Conservation (phyloP, 35 echinoderm and acorn worm species). For the Ophioderma brevispina region DNA sequence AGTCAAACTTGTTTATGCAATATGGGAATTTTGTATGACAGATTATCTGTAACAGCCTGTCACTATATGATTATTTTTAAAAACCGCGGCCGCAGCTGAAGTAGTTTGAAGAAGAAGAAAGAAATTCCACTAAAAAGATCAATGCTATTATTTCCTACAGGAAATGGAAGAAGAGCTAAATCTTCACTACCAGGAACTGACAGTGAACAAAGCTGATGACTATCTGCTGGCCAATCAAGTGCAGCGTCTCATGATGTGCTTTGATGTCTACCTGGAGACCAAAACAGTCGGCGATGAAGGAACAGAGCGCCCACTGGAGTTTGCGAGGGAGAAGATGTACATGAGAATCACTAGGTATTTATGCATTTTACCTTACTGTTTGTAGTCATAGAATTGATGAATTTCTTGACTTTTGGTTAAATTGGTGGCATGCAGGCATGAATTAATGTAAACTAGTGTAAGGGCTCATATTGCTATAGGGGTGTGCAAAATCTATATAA, state of each 20-base stretch:
- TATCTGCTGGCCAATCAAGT: constrained; percentile 88
- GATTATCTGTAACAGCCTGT: too few relatives aligned
- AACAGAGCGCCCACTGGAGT: constrained; percentile 63
- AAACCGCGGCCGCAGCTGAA: too few relatives aligned
- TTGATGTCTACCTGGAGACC: constrained; percentile 94
- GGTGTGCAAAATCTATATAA: not conserved
- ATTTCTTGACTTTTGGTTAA: not conserved
- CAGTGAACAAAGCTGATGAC: constrained; percentile 53
- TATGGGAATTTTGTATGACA: too few relatives aligned
- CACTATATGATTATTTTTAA: too few relatives aligned
- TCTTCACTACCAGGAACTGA: constrained; percentile 74
- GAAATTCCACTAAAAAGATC: too few relatives aligned
- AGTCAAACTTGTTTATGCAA: too few relatives aligned
- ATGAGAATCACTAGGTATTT: constrained; percentile 78
- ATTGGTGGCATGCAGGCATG: not conserved
- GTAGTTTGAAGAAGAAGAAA: too few relatives aligned
- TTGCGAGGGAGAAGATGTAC: constrained; percentile 96
- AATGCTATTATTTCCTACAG: too few relatives aligned
- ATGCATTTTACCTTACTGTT: not conserved
- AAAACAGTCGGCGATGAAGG: constrained; percentile 42
- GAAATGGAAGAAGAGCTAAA: constrained; percentile 92
- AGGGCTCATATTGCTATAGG: not conserved
- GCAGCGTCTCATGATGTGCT: constrained; percentile 87
- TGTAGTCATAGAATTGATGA: not conserved
- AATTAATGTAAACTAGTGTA: not conserved